Conservation (phyloP, 2,113 vertebrate genomes). For the Ariopsis seemanni region DNA sequence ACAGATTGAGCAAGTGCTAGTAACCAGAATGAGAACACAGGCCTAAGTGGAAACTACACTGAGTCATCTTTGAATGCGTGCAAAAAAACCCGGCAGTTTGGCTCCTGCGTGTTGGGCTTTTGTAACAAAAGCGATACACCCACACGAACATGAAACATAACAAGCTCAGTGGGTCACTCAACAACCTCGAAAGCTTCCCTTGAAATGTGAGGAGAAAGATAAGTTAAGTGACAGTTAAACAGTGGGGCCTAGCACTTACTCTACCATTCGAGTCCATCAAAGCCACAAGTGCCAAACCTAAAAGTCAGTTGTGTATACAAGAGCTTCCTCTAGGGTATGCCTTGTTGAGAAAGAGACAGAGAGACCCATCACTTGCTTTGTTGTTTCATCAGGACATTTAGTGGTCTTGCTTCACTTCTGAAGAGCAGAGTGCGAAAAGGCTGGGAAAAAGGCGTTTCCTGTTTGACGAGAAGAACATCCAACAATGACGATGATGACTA, state of each 20-base stretch:
- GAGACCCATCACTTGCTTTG: conserved; percentile 23
- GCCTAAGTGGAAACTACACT: conserved; percentile 69
- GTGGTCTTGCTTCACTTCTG: conserved; percentile 35
- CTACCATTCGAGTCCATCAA: not conserved
- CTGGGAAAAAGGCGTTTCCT: conserved; percentile 65
- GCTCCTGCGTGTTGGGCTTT: conserved; percentile 36
- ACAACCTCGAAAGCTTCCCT: not conserved
- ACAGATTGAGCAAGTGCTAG: conserved; percentile 46
- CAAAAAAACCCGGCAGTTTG: conserved; percentile 46
- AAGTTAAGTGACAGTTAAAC: not conserved
- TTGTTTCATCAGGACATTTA: conserved; percentile 42
- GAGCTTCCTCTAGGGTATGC: not conserved
- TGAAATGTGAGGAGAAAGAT: not conserved
- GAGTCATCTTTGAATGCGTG: conserved; percentile 65
- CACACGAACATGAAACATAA: not conserved
- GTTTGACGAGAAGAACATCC: conserved; percentile 50
- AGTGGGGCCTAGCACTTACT: not conserved
- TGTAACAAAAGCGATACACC: not conserved
- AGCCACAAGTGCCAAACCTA: not conserved
- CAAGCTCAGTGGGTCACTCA: conserved; percentile 16
- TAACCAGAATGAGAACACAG: conserved; percentile 57
- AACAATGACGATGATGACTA: conserved; percentile 39
- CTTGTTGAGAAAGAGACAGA: conserved; percentile 16
- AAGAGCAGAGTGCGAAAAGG: conserved; percentile 50
- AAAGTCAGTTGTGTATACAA: not conserved